These are phyloP conservation scores for Trachelus troglodyta DNA, from an alignment of 2,888 invertebrate species.

Conservation along the genomic window DNA sequence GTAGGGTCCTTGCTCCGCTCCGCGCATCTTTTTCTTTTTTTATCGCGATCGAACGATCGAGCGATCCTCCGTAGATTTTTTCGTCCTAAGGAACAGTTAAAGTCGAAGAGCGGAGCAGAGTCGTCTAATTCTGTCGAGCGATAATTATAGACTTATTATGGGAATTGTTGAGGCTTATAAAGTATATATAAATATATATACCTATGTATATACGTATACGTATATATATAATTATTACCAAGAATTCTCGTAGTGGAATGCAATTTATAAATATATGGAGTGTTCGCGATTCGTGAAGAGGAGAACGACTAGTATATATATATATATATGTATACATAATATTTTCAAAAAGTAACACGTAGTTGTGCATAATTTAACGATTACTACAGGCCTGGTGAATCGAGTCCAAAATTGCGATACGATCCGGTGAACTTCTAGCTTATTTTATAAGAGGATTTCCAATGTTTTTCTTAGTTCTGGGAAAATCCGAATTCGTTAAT, in stretches of 20 bases:
- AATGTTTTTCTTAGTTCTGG: background rate
- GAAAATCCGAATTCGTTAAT: background rate
- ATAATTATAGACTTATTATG: constrained; percentile 50
- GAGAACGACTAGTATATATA: background rate
- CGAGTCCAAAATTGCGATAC: background rate
- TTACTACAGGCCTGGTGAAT: background rate
- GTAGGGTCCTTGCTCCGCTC: background rate
- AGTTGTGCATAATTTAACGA: background rate
- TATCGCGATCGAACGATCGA: background rate
- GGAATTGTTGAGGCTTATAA: constrained; percentile 60
- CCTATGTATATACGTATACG: constrained; percentile 34
- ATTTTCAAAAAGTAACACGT: background rate
- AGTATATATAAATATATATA: constrained; percentile 34
- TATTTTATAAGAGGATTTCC: background rate
- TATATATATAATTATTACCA: constrained; percentile 39
- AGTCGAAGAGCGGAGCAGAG: background rate
- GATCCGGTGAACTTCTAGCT: background rate
- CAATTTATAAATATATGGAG: constrained; percentile 35
- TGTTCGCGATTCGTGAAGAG: background rate
- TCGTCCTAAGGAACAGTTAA: background rate
- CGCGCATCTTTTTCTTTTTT: background rate
- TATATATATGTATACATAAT: background rate
- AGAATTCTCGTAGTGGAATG: constrained; percentile 44
- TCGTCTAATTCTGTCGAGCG: background rate
- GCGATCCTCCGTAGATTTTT: background rate